Evolutionary conservation across 1,140 invertebrate species (phyloP).

Genomic region (Drosophila sechellia): DNA sequence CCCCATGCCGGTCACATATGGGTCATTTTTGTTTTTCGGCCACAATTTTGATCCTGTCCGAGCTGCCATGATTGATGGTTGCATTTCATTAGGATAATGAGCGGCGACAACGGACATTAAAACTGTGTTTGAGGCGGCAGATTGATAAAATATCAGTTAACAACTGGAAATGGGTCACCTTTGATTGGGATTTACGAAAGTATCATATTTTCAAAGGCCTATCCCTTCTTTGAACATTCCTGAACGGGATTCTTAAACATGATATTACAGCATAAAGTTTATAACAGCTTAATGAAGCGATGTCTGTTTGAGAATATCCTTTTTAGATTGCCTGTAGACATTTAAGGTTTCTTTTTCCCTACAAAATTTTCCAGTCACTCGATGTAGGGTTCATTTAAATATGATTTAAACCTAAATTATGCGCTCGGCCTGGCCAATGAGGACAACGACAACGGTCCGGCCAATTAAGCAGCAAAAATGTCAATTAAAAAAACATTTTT

Average conservation of each 20-base stretch:
- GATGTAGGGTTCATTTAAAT: constrained; percentile 5
- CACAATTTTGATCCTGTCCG: constrained; percentile 15
- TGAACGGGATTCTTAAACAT: not conserved
- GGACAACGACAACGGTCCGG: constrained; percentile 28
- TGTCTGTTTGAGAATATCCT: too few relatives aligned
- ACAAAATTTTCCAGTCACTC: not conserved
- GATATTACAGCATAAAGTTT: not conserved
- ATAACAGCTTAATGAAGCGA: too few relatives aligned
- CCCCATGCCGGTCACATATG: constrained; percentile 14
- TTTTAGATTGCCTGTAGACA: not conserved
- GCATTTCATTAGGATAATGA: constrained; percentile 60
- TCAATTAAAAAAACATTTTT: constrained; percentile 57
- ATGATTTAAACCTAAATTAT: constrained; percentile 47
- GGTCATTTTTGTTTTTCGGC: constrained; percentile 14
- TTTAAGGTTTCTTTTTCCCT: not conserved
- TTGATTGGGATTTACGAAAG: constrained; percentile 6
- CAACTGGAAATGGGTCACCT: constrained; percentile 4
- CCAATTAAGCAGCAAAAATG: constrained; percentile 62
- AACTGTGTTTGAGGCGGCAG: constrained; percentile 1
- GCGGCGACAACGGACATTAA: constrained; percentile 4
- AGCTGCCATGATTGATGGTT: constrained; percentile 41
- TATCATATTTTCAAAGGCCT: constrained; percentile 16
- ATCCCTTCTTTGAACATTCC: constrained; percentile 1
- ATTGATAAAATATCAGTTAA: constrained; percentile 44
- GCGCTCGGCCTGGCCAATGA: constrained; percentile 22